Evolutionary conservation across 2,797 vertebrate genomes (phyloP), one percentile per base, ranked within the genome.

Genomic region (Pseudomugil gertrudae): DNA sequence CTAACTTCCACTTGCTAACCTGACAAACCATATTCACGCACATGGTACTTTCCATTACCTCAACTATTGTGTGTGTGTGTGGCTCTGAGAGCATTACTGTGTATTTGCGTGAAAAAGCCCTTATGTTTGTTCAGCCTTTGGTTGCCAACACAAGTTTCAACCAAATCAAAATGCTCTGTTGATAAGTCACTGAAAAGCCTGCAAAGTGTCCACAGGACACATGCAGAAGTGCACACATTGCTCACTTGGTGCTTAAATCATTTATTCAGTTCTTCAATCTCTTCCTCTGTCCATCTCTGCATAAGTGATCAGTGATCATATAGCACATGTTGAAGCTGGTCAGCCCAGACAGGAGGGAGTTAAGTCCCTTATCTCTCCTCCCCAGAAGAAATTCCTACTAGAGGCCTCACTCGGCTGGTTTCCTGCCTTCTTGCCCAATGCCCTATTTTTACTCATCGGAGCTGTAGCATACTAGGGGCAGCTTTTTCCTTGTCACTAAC

Each of bases 401-500:
- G 95, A 95, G 95, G 93, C 94, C 95, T 94, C 94, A 94, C 94
- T 94, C 94, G 84, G 62, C 93, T 95, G 93, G 93, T 94, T 97
- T 97, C 96, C 96, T 96, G 95, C 95, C 94, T 94, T 95, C 95
- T 95, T 96, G 95, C 95, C 95, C 94, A 93, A 90, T 95, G 95
- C 95, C 95, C 95, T 96, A 96, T 97, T 96, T 96, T 95, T 96
- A 96, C 95, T 93, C 93, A 88, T 92, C 85, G 86, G 90, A 92
- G 93, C 94, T 96, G 92, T 92, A 94, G 92, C 93, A 94, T 92
- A 95, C 93, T 94, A 95, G 87, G 92, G 95, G 95, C 95, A 96
- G 96, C 95, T 95, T 96, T 96, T 97, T 96, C 95, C 95, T 96
- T 90, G 91, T 92, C 92, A 94, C 93, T 92, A 90, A 92, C 92